Evolutionary conservation across 2,888 invertebrate genomes (phyloP).

Genomic region (Cylloceria caligata): DNA sequence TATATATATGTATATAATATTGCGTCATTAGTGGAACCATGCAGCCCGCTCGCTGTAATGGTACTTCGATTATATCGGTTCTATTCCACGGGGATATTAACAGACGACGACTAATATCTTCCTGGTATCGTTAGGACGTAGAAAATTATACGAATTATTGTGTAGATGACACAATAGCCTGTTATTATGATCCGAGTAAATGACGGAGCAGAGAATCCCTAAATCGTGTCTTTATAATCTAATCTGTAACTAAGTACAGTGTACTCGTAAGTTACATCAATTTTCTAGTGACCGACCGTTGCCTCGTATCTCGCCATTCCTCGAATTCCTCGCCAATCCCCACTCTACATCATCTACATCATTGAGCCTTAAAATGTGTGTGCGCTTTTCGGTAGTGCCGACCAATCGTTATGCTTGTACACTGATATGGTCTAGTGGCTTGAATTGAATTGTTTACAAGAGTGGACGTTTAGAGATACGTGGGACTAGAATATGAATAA

Average conservation of each 20-base stretch:
- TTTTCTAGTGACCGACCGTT: background rate
- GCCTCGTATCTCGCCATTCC: too few species aligned
- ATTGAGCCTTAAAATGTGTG: background rate
- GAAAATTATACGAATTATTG: slow-evolving; percentile 46
- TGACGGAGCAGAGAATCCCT: background rate
- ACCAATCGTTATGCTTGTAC: background rate
- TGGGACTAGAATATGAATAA: too few species aligned
- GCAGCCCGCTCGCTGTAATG: background rate
- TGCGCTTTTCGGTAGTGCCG: background rate
- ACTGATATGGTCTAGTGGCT: background rate
- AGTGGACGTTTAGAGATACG: too few species aligned
- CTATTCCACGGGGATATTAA: slow-evolving; percentile 43
- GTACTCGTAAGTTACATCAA: slow-evolving; percentile 5
- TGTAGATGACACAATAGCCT: slow-evolving; percentile 1
- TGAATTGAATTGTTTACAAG: too few species aligned
- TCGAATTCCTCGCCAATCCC: background rate
- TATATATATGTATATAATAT: slow-evolving; percentile 62
- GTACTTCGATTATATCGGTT: slow-evolving; percentile 43
- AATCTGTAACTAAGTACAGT: background rate
- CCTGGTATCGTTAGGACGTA: slow-evolving; percentile 24
- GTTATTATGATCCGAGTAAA: background rate
- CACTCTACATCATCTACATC: background rate
- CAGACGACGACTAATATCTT: slow-evolving; percentile 40
- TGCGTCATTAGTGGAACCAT: slow-evolving; percentile 71
- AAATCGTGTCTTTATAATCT: background rate